phyloP scores from a whole-genome alignment of 53 echinoderm and acorn worm genomes.

The Henricia sp. region DNA sequence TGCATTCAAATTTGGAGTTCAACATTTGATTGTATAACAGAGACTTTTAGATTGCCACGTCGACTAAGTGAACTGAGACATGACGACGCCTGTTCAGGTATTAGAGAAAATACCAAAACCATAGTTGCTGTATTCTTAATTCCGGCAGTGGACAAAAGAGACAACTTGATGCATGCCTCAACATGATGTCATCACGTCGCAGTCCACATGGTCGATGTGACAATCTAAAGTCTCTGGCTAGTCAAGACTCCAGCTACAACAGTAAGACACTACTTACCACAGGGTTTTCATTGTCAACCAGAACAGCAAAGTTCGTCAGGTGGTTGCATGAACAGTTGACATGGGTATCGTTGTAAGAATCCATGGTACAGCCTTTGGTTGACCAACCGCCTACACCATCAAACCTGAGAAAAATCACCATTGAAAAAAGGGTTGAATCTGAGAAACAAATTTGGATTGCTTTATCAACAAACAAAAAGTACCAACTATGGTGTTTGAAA shows the following conservation, averaged over 20 bases:
- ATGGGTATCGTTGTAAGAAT: constrained; percentile 75
- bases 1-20: too few relatives aligned
- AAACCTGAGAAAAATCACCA: constrained; percentile 61
- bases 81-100: too few relatives aligned
- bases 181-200: too few relatives aligned
- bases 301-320: constrained; percentile 93
- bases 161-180: too few relatives aligned
- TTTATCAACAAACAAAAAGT: not conserved
- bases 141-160: too few relatives aligned
- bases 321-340: constrained; percentile 95
- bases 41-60: too few relatives aligned
- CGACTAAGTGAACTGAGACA: too few relatives aligned
- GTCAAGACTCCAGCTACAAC: not conserved
- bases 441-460: not conserved
- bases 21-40: too few relatives aligned
- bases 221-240: too few relatives aligned
- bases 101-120: too few relatives aligned
- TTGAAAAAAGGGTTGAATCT: not conserved
- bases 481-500: not conserved
- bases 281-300: constrained; percentile 80
- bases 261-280: constrained; percentile 55
- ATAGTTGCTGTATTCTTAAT: too few relatives aligned
- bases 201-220: too few relatives aligned
- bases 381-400: constrained; percentile 94
- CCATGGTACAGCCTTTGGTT: constrained; percentile 73